Percentiles rank a stretch among this genome's conserved stretches.
phyloP scores from a whole-genome alignment of 2,888 invertebrate species.

The Congeria kusceri region DNA sequence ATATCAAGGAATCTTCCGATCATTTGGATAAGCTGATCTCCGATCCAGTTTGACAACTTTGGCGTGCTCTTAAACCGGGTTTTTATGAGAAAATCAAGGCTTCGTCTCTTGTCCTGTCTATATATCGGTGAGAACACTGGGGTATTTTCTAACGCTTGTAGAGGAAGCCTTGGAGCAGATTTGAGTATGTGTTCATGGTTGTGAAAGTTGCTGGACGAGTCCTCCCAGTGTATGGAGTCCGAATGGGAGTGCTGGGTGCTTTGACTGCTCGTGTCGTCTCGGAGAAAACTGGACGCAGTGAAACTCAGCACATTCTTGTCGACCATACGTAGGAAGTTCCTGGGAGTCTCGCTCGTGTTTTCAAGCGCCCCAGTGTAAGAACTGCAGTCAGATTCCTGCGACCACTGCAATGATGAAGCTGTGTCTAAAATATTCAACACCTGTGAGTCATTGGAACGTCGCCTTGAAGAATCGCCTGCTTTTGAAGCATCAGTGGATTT shows the following conservation, averaged over 20 bases:
- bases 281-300: conserved; percentile 24
- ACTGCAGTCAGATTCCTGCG: conserved; percentile 9
- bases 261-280: conserved; percentile 20
- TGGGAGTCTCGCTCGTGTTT: conserved; percentile 25
- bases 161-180: conserved; percentile 57
- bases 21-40: conserved; percentile 29
- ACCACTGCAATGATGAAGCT: conserved; percentile 48
- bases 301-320: conserved; percentile 48
- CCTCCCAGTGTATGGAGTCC: conserved; percentile 64
- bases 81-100: conserved; percentile 12
- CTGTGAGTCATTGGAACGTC: conserved; percentile 31
- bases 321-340: conserved; percentile 50
- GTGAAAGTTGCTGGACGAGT: conserved; percentile 37
- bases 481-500: background rate
- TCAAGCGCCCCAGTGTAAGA: conserved; percentile 26
- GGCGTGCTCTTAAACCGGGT: conserved; percentile 64
- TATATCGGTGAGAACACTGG: conserved; percentile 73
- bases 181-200: conserved; percentile 15
- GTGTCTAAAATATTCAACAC: conserved; percentile 29
- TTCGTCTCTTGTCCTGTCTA: conserved; percentile 32
- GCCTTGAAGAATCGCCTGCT: conserved; percentile 16
- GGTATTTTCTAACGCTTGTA: conserved; percentile 72
- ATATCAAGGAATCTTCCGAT: conserved; percentile 16
- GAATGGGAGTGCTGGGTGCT: conserved; percentile 48
- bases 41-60: conserved; percentile 43